Evolutionary conservation across 2,888 invertebrate species (phyloP).

Genomic region (Quadriops clusia): DNA sequence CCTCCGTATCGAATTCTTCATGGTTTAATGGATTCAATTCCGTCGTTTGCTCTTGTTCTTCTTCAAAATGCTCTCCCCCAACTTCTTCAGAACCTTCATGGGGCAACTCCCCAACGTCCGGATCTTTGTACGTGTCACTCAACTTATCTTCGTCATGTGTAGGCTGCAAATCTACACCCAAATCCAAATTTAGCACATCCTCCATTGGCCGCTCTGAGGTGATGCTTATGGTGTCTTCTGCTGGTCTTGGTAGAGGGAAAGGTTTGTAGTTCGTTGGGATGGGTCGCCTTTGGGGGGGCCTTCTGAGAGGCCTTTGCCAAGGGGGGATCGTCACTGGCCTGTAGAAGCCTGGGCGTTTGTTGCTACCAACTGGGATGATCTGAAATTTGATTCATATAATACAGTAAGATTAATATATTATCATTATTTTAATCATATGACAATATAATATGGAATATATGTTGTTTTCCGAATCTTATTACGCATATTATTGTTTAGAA

Average conservation of each 20-base stretch:
- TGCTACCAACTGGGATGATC: slow-evolving; percentile 44
- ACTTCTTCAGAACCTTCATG: slow-evolving; percentile 5
- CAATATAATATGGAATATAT: no score
- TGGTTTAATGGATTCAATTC: slow-evolving; percentile 4
- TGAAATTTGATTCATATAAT: no score
- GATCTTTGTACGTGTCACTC: slow-evolving; percentile 6
- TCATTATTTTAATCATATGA: no score
- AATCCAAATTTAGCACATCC: slow-evolving; percentile 32
- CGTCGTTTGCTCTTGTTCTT: slow-evolving; percentile 25
- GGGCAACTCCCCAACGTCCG: not conserved
- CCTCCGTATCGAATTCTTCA: not conserved
- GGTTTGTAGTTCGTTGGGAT: slow-evolving; percentile 42
- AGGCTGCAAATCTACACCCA: slow-evolving; percentile 27
- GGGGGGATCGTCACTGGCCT: slow-evolving; percentile 48
- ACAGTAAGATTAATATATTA: no score
- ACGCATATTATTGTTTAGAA: no score
- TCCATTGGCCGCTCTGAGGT: slow-evolving; percentile 31
- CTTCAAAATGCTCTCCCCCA: slow-evolving; percentile 3
- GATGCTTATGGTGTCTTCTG: slow-evolving; percentile 22
- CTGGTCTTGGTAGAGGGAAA: slow-evolving; percentile 31
- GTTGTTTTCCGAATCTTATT: no score
- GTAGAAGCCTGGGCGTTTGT: slow-evolving; percentile 39
- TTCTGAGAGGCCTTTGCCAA: slow-evolving; percentile 49
- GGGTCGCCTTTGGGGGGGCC: slow-evolving; percentile 44
- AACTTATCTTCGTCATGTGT: slow-evolving; percentile 7